Percentiles rank a stretch among this genome's conserved stretches.
These are phyloP conservation scores for Urocynchramus pylzowi DNA, from an alignment of 2,113 vertebrate species.

Conservation along the genomic window DNA sequence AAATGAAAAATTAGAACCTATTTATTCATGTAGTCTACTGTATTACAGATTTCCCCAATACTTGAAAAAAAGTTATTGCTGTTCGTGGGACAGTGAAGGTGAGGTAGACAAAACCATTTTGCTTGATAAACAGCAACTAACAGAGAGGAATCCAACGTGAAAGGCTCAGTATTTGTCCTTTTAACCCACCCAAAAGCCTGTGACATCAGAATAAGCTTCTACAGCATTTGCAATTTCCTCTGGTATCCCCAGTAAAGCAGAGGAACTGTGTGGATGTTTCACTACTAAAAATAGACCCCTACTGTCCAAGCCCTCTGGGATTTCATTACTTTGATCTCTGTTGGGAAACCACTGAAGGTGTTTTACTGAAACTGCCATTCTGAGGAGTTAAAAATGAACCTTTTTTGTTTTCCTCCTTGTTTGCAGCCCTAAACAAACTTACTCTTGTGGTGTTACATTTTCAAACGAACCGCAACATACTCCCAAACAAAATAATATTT, in stretches of 20 bases:
- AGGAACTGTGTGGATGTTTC: neutral
- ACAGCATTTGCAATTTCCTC: neutral
- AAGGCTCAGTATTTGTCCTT: neutral
- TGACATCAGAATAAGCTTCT: neutral
- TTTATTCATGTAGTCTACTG: neutral
- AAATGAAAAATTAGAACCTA: neutral
- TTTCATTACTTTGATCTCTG: neutral
- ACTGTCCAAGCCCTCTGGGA: fast-evolving
- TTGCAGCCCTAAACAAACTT: neutral
- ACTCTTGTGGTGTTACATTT: too few relatives aligned
- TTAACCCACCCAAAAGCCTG: neutral
- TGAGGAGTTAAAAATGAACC: neutral
- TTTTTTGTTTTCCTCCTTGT: neutral
- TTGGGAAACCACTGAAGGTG: neutral
- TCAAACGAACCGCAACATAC: too few relatives aligned
- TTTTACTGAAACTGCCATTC: neutral
- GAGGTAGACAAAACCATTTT: neutral
- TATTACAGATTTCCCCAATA: neutral
- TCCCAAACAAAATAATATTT: neutral
- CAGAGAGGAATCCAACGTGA: neutral
- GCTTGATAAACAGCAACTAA: neutral
- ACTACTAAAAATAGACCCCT: neutral
- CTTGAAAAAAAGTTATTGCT: neutral
- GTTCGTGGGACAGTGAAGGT: neutral
- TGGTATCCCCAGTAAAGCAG: neutral